Base-by-base conservation (phyloP, 1,140 invertebrate genomes). In the Achatina immaculata region DNA sequence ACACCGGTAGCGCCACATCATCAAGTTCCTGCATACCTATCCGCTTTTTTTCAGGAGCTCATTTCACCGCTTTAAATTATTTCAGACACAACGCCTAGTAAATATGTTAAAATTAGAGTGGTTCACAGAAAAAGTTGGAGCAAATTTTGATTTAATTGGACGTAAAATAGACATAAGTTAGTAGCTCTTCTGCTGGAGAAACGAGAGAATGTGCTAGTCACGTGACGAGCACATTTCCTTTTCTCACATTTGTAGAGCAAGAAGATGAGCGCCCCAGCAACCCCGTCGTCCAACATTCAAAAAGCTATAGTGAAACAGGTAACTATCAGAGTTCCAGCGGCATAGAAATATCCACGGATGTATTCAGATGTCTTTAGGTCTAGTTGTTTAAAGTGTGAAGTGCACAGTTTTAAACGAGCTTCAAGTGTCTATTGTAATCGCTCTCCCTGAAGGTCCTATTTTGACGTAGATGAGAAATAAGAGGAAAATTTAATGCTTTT, bases 251-350 rank as follows among this genome's bases (percentile, higher is more conserved):
- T 21, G 24, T 62, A 43, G 14, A 71, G 72, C 34, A 40, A 1
- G n/a, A 72, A 72, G 78, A 80, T 80, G 78, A 71, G 21, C 45
- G 28, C 76, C 28, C 76, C 78, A 34, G 24, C 55, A 36, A 34
- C 65, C 4, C 40, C 78, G 21, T 16, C 65, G 55, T 34, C n/a
- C n/a, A n/a, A 55, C 28, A 19, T 80, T 51, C 78, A 80, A 80
- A 71, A 48, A 72, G 78, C 66, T 48, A 68, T 80, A 42, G 78
- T 80, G 0, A 80, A 80, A 72, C 78, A 80, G 78, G 78, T 80
- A 80, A 2, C 16, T 38, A 42, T 19, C 6, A 24, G 6, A 34
- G 19, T n/a, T 45, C 6, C 28, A 51, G 51, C 19, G 21, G 11
- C 28, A 31, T 75, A 51, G 45, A 14, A 40, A 38, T 31, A 14